Base-by-base conservation (phyloP, 2,113 vertebrate species). In the Epinephelus lanceolatus region DNA sequence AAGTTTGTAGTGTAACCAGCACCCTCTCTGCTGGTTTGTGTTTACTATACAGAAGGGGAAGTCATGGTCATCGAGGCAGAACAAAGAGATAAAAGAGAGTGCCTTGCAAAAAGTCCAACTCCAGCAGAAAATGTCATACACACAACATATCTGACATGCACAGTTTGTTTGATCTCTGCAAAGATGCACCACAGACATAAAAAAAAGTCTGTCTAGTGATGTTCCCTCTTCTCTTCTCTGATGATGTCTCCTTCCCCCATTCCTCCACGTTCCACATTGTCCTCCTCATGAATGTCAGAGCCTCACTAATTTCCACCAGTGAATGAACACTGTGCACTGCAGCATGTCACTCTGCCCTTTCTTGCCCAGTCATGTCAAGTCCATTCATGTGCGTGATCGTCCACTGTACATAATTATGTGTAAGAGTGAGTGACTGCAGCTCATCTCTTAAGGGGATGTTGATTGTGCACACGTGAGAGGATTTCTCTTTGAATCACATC, bases 301-400 rank as follows among this genome's bases (percentile, higher is more conserved):
- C 42, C 4, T 86, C 18, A 25, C 15, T 77, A 33, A 47, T 69
- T 62, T 66, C 37, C 25, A 49, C 76, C 72, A 65, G 49, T 60
- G 45, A 83, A 67, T 78, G 45, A 85, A 75, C 42, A 49, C 51
- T 17, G 78, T 68, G 57, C 61, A 8, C 25, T 63, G 27, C 19
- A n/a, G 30, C 53, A 18, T 86, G 89, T 89, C 81, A 87, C 37
- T 71, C 40, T 88, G 87, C 69, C 75, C 88, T 78, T 49, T 63
- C 13, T 53, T 49, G 17, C 53, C 55, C 1, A 33, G 62, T 80
- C 73, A 65, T 57, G 63, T 71, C 80, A 71, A 53, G 40, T 87
- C 17, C n/a, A 30, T 74, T 25, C 5, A 2, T 60, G 21, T 45
- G 0, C 23, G 40, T 77, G 42, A 59, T 15, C 19, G 27, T 62